phyloP scores from a whole-genome alignment of 2,113 vertebrate genomes.

The Oreochromis spilurus region DNA sequence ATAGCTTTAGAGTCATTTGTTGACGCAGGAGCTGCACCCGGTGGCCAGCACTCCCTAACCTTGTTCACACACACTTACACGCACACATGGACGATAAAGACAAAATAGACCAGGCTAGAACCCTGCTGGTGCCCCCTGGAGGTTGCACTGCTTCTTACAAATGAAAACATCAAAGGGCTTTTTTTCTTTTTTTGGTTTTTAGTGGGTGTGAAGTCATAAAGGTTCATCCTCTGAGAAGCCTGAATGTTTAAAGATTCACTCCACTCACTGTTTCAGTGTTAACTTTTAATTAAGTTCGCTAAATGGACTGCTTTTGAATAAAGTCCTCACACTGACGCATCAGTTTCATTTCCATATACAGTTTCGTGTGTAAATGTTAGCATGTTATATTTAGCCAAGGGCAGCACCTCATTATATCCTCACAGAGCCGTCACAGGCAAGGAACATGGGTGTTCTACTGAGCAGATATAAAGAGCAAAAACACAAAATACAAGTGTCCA shows the following conservation, averaged over 20 bases:
- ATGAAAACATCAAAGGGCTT: background rate
- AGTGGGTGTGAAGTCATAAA: background rate
- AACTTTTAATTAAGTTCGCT: background rate
- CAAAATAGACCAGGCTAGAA: background rate
- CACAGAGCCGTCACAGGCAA: background rate
- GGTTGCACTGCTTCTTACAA: background rate
- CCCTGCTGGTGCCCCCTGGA: background rate
- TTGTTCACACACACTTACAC: background rate
- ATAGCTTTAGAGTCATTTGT: conserved; percentile 52
- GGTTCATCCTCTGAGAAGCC: background rate
- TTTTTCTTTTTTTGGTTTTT: background rate
- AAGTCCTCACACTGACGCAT: background rate
- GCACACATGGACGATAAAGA: background rate
- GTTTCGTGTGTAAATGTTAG: background rate
- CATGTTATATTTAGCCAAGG: background rate
- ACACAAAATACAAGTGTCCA: background rate
- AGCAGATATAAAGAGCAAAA: background rate
- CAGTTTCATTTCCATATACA: background rate
- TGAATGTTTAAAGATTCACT: background rate
- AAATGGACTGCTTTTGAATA: background rate
- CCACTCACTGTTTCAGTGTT: background rate
- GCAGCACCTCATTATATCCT: background rate
- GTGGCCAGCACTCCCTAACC: conserved; percentile 14
- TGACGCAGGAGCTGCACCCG: conserved; percentile 35
- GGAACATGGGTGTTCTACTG: background rate